Evolutionary conservation across 2,888 invertebrate genomes (phyloP).

Genomic region (Mantis religiosa): DNA sequence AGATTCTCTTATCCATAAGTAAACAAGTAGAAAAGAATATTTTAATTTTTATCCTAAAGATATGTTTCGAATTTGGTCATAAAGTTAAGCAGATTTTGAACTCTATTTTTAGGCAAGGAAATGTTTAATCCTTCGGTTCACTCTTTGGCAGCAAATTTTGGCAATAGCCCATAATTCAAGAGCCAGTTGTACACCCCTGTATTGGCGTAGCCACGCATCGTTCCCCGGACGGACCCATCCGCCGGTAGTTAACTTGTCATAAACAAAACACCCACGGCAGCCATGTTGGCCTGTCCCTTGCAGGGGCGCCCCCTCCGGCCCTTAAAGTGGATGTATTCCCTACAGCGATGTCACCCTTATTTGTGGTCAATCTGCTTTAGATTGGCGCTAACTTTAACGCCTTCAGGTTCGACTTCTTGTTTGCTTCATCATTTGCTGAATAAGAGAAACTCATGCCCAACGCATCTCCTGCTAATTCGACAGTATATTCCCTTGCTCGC

Average conservation of each 20-base stretch:
- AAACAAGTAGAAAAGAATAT: no score
- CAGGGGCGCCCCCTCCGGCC: background rate
- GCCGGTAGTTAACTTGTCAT: background rate
- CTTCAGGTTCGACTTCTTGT: background rate
- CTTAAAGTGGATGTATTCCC: conserved; percentile 1
- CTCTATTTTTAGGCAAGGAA: no score
- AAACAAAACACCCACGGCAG: conserved; percentile 9
- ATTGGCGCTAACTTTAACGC: no score
- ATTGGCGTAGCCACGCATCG: background rate
- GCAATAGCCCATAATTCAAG: background rate
- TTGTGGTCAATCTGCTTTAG: background rate
- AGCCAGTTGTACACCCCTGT: background rate
- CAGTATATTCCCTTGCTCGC: no score
- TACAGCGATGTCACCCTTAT: background rate
- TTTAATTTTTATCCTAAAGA: no score
- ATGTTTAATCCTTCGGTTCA: no score
- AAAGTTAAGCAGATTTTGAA: no score
- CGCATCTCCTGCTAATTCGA: no score
- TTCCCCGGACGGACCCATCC: background rate
- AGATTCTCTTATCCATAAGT: no score
- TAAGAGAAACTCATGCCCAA: no score
- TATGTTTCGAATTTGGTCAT: no score
- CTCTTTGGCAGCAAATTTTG: no score
- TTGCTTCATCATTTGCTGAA: background rate
- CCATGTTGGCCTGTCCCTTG: conserved; percentile 5